These are phyloP conservation scores for Aphodius granarius DNA, from an alignment of 2,888 invertebrate species.

Conservation along the genomic window DNA sequence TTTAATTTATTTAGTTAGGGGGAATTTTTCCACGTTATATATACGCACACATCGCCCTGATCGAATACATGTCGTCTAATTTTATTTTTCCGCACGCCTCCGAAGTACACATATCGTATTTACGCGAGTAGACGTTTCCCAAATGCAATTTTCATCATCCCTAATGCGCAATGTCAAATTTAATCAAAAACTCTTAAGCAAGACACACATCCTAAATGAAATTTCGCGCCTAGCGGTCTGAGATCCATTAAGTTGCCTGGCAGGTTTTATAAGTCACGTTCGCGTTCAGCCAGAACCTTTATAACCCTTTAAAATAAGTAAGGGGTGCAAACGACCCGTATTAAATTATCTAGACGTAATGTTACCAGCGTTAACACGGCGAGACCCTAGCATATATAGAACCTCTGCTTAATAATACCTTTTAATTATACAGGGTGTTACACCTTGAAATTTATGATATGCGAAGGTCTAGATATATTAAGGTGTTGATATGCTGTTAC, in stretches of 20 bases:
- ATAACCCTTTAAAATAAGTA: conserved; percentile 15
- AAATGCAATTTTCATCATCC: neutral
- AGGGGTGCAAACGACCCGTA: neutral
- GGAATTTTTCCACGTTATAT: too few species aligned
- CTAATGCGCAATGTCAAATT: neutral
- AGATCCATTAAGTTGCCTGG: conserved; percentile 1
- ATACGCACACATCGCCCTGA: too few species aligned
- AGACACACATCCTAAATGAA: neutral
- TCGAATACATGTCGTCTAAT: neutral
- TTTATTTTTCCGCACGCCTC: neutral
- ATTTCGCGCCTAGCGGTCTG: neutral
- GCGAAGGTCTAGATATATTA: neutral
- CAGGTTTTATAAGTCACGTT: neutral
- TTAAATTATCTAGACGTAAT: conserved; percentile 3
- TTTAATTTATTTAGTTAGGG: neutral
- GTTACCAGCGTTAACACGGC: neutral
- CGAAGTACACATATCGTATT: neutral
- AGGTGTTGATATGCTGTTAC: neutral
- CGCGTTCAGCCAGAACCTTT: neutral
- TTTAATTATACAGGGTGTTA: neutral
- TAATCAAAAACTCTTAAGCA: neutral
- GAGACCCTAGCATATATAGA: neutral
- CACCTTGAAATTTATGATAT: neutral
- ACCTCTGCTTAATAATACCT: neutral
- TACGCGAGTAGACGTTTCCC: neutral